Base-by-base conservation (phyloP, 2,888 invertebrate genomes). In the Chalcosyrphus nemorum region DNA sequence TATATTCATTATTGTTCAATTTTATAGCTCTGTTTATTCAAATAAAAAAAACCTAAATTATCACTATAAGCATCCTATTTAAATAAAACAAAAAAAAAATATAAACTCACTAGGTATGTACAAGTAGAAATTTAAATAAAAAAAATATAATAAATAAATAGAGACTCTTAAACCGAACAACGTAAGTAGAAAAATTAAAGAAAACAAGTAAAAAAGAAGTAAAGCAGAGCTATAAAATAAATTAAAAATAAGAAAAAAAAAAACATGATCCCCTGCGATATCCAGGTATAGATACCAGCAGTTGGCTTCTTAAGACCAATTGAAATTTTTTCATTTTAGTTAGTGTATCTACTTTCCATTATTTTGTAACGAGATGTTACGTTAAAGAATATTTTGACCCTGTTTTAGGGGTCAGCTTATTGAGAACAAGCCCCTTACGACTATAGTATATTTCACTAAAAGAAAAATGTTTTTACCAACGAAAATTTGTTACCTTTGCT, bases 21-120 rank as follows among this genome's bases (percentile, higher is more conserved):
- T 85, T 85, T 85, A 85, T 85, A 85, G 85, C 85, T 85, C 85
- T 85, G 85, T 85, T 85, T 81, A 56, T 81, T 85, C 59, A 76
- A 72, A n/a, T n/a, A n/a, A n/a, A n/a, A n/a, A n/a, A n/a, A 32
- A 57, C 57, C 32, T 80, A 66, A 84, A 84, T 70, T 77, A 81
- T 76, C 65, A 76, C 63, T 78, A 80, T 80, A 75, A 80, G 84
- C 74, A 75, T 84, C 68, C 70, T 84, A 80, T 57, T 78, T 80
- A 84, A 84, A 84, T 74, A 68, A 84, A 15, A 57, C 11, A 56
- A 71, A 54, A 61, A 45, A 54, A 0, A 74, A 66, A 38, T 77
- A 77, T 59, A 78, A 84, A 78, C 59, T 78, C 66, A 84, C 68
- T 84, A 78, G 77, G 29, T 70, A 78, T 72, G 43, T 76, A 24